These are phyloP conservation scores for Drosophila kuntzei DNA, from an alignment of 2,888 invertebrate species.

Conservation along the genomic window DNA sequence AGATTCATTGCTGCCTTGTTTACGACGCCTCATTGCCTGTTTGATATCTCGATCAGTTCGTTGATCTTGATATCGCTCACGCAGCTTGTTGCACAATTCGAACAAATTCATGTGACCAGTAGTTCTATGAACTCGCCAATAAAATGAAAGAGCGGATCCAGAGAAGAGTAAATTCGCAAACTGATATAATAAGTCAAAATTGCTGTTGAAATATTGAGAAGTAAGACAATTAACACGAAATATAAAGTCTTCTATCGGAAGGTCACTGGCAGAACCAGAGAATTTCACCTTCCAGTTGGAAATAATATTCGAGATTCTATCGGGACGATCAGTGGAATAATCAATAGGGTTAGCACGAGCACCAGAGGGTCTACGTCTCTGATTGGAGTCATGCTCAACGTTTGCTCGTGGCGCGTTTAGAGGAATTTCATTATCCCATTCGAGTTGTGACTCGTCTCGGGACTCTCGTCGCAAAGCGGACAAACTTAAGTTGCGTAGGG, in stretches of 20 bases:
- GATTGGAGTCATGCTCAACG: no score
- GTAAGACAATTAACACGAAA: constrained; percentile 4
- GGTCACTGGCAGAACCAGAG: background rate
- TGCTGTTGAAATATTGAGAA: background rate
- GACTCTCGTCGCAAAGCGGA: no score
- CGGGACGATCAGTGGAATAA: no score
- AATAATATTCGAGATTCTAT: no score
- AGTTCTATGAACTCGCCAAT: no score
- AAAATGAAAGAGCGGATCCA: no score
- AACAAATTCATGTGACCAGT: background rate
- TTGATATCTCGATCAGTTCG: constrained; percentile 9
- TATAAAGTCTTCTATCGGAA: constrained; percentile 8
- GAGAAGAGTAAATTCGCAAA: constrained; percentile 3
- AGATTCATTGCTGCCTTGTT: no score
- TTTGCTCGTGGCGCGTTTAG: no score
- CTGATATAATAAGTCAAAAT: constrained; percentile 1
- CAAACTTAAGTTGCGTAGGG: no score
- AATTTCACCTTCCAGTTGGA: constrained; percentile 3
- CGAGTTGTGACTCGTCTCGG: background rate
- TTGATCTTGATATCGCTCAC: constrained; percentile 13
- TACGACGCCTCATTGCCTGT: no score
- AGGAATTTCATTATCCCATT: constrained; percentile 4
- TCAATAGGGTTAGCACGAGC: no score
- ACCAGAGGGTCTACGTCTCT: no score
- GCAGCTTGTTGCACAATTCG: background rate